Evolutionary conservation across 2,888 invertebrate species (phyloP), one percentile per base, ranked within the genome.

Genomic region (Drosophila diplacantha): DNA sequence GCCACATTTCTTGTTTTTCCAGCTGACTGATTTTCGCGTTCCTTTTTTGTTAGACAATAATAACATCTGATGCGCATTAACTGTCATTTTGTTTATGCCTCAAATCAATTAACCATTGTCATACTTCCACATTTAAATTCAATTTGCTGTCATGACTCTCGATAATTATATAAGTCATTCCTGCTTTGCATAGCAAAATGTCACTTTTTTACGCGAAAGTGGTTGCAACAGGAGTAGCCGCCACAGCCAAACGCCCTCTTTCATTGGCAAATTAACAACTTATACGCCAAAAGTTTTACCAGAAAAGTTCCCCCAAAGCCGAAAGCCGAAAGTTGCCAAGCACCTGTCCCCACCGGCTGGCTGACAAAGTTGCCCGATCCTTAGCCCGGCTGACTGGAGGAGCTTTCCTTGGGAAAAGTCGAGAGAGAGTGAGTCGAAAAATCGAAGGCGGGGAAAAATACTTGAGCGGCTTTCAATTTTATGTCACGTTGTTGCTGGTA

Each of bases 261-360:
- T 75, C 82, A 79, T 83, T 81, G 71, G 80, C 78, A 78, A 78
- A 83, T 78, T 83, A 78, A 78, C 78, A 78, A 78, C 82, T 83
- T 78, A 82, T 81, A 80, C 77, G 80, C 56, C 58, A 55, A 79
- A 78, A 76, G 69, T 75, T 81, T 81, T 29, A 32, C 65, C 73
- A 63, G 64, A 59, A 79, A 77, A 83, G 71, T 78, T 75, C 29
- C 35, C 41, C 62, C 35, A 50, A 75, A 41, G 38, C 41, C 61
- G 31, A 50, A 72, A 41, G 64, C 39, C 62, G 26, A 50, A 75
- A 81, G 62, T 81, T 83, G 63, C 24, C 72, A 66, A 81, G 60
- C 83, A 77, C 76, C 76, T 77, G 79, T 68, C 75, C 74, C 56
- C 72, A 59, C 65, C 68, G 65, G 59, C 60, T 38, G 14, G 0